Evolutionary conservation across 23 tunicate species (phyloP).

Genomic region (Botrylloides violaceus): DNA sequence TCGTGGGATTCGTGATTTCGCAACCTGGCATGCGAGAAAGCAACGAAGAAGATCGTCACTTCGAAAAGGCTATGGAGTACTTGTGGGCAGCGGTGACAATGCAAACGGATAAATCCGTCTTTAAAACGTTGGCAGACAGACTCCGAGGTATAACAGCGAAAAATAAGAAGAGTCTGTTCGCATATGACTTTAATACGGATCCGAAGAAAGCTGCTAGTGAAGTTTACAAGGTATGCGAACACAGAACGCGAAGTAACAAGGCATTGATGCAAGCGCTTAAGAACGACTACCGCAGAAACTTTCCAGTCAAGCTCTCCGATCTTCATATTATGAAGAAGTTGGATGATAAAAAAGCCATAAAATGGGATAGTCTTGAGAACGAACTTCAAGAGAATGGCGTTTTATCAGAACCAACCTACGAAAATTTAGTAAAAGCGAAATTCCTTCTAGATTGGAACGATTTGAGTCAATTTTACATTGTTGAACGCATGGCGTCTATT

Average conservation of each 20-base stretch:
- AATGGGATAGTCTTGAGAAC: neutral
- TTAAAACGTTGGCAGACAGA: neutral
- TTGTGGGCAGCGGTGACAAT: constrained; percentile 25
- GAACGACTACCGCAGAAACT: neutral
- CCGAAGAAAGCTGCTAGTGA: constrained; percentile 17
- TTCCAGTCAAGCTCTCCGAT: constrained; percentile 3
- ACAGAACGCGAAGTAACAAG: neutral
- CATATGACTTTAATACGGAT: constrained; percentile 7
- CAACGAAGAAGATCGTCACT: neutral
- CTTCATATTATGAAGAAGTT: neutral
- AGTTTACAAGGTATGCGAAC: neutral
- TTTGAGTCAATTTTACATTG: constrained; percentile 9
- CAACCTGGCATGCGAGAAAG: constrained; percentile 18
- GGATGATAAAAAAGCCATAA: neutral
- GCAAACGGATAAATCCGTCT: neutral
- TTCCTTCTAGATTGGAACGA: constrained; percentile 17
- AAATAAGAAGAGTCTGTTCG: neutral
- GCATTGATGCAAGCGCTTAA: neutral
- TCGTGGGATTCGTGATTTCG: constrained; percentile 41
- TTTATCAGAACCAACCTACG: neutral
- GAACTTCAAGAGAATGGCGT: neutral
- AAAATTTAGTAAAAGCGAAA: constrained; percentile 9
- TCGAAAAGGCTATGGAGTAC: constrained; percentile 28
- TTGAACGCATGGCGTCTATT: constrained; percentile 42
- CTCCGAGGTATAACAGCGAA: neutral